These are phyloP conservation scores for Megamerina dolium DNA, from an alignment of 2,888 invertebrate species.

Conservation along the genomic window DNA sequence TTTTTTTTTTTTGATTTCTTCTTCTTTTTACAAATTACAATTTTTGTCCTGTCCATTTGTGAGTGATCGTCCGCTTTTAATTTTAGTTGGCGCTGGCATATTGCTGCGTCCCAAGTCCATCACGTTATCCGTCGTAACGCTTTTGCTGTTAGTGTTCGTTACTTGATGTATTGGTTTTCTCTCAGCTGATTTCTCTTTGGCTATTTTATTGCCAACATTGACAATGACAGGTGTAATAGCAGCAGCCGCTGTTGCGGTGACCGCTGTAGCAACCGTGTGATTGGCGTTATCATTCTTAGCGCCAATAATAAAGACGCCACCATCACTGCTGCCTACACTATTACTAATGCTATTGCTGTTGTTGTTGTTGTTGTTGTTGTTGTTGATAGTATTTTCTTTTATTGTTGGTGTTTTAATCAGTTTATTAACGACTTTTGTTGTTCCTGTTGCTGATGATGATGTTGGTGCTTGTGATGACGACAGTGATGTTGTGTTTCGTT, in stretches of 20 bases:
- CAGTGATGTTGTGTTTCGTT: not conserved
- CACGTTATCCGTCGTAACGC: constrained; percentile 15
- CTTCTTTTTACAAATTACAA: no score
- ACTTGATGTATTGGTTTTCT: no score
- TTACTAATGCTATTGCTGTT: constrained; percentile 14
- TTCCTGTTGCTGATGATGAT: not conserved
- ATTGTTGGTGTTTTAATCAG: constrained; percentile 16
- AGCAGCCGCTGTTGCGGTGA: constrained; percentile 11
- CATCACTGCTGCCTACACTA: constrained; percentile 3
- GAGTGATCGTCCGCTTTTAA: constrained; percentile 54
- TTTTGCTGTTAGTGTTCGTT: constrained; percentile 18
- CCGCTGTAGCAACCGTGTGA: constrained; percentile 1
- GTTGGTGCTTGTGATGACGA: not conserved
- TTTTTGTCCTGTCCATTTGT: constrained; percentile 44
- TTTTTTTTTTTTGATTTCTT: constrained; percentile 3
- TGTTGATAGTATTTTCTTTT: not conserved
- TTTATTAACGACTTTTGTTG: constrained; percentile 2
- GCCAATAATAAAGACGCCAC: not conserved
- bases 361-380: constrained; percentile 8
- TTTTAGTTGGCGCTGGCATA: constrained; percentile 48
- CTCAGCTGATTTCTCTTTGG: no score
- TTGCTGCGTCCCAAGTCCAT: constrained; percentile 22
- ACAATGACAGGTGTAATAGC: constrained; percentile 2
- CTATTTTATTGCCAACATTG: no score
- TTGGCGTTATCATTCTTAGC: not conserved